Conservation (phyloP, 2,888 invertebrate genomes). For the Heliconius sara region DNA sequence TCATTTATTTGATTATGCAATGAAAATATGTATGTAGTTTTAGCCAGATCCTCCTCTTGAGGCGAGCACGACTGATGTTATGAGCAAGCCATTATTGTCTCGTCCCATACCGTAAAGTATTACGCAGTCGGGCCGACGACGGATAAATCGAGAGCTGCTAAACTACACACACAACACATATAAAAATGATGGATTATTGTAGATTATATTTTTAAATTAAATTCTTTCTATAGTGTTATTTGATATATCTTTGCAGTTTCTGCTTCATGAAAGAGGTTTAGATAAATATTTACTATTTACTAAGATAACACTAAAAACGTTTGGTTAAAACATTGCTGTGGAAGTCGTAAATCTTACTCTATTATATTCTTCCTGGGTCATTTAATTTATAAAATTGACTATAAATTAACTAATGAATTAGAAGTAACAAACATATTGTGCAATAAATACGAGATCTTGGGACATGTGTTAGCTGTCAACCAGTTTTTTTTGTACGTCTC, state of each 20-base stretch:
- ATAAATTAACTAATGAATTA: conserved; percentile 77
- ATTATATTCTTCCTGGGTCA: conserved; percentile 73
- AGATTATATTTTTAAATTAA: neutral
- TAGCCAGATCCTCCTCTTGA: conserved; percentile 60
- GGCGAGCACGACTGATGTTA: conserved; percentile 83
- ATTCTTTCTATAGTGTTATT: neutral
- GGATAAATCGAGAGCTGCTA: conserved; percentile 73
- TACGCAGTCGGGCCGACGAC: conserved; percentile 78
- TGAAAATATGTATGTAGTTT: conserved; percentile 39
- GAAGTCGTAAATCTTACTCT: conserved; percentile 53
- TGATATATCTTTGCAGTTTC: neutral
- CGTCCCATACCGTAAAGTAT: conserved; percentile 84
- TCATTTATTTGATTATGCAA: conserved; percentile 20
- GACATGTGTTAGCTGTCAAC: conserved; percentile 67
- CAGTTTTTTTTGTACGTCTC: conserved; percentile 55
- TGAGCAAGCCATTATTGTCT: conserved; percentile 85
- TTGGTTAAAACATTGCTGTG: conserved; percentile 38
- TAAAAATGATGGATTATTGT: neutral
- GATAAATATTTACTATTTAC: conserved; percentile 12
- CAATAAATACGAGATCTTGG: conserved; percentile 72
- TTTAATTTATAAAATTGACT: conserved; percentile 74
- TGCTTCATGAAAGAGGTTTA: neutral
- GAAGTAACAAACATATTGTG: conserved; percentile 71
- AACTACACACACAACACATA: conserved; percentile 52
- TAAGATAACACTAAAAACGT: conserved; percentile 13